phyloP scores from a whole-genome alignment of 2,888 invertebrate species.

The Sarcophaga carnaria region DNA sequence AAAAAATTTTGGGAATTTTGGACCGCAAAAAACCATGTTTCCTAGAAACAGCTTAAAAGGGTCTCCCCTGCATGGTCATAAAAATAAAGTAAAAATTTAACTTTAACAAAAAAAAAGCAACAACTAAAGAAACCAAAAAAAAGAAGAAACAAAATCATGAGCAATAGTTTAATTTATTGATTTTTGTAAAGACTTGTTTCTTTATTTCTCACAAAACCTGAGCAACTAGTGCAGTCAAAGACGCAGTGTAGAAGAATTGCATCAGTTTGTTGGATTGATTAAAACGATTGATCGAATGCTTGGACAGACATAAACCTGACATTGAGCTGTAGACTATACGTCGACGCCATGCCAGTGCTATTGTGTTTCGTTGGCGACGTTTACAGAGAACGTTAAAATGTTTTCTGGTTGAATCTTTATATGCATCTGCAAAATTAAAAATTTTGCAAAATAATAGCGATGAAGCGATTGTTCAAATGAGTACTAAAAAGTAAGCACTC shows the following conservation, averaged over 20 bases:
- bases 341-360: neutral
- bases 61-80: no score
- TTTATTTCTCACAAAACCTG: conserved; percentile 5
- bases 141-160: conserved; percentile 21
- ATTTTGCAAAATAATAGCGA: no score
- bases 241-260: conserved; percentile 8
- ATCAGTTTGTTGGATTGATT: conserved; percentile 14
- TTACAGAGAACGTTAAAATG: conserved; percentile 4
- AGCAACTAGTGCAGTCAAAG: conserved; percentile 29
- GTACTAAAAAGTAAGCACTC: no score
- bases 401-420: conserved; percentile 9
- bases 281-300: neutral
- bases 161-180: conserved; percentile 54
- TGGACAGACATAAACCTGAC: conserved; percentile 2
- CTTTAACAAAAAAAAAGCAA: neutral
- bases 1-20: no score
- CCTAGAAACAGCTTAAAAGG: no score
- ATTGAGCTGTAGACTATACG: conserved; percentile 47
- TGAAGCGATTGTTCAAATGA: no score
- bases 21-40: no score
- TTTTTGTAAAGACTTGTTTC: conserved; percentile 4
- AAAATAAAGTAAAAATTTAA: no score
- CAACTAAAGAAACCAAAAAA: neutral
- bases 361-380: neutral
- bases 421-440: no score